These are phyloP conservation scores for Menidia beryllina DNA, from an alignment of 2,113 vertebrate species.

Conservation along the genomic window DNA sequence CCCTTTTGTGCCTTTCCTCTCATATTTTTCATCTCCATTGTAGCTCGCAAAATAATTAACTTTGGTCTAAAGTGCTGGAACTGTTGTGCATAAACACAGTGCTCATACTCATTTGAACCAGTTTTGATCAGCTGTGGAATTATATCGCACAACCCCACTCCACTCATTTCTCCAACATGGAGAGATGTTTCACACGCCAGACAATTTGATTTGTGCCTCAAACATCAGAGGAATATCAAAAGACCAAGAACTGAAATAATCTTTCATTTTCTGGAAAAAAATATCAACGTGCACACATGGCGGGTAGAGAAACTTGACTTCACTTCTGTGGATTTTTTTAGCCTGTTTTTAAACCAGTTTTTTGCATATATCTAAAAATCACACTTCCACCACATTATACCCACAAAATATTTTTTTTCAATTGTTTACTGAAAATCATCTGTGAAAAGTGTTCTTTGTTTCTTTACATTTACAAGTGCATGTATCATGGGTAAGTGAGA, in stretches of 20 bases:
- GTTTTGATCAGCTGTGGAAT: background rate
- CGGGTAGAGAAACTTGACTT: too few species aligned
- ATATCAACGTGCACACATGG: too few species aligned
- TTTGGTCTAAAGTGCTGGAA: background rate
- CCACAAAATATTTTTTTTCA: slow-evolving; percentile 5
- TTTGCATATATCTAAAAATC: background rate
- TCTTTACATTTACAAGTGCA: background rate
- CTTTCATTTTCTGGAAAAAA: too few species aligned
- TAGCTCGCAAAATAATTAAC: background rate
- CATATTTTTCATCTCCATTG: background rate
- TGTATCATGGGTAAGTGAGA: background rate
- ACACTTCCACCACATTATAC: background rate
- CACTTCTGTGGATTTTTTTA: too few species aligned
- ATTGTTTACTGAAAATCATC: slow-evolving; percentile 20
- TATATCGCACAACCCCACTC: background rate
- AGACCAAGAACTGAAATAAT: too few species aligned
- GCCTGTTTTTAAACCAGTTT: too few species aligned
- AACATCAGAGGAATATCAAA: background rate
- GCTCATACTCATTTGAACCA: background rate
- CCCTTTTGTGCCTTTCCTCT: background rate
- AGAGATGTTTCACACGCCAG: too few species aligned
- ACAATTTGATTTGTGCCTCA: too few species aligned
- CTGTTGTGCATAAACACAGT: background rate
- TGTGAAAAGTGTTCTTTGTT: slow-evolving; percentile 53
- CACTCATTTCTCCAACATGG: background rate